Evolutionary conservation across 2,888 invertebrate genomes (phyloP).

Genomic region (Brachyptera putata): DNA sequence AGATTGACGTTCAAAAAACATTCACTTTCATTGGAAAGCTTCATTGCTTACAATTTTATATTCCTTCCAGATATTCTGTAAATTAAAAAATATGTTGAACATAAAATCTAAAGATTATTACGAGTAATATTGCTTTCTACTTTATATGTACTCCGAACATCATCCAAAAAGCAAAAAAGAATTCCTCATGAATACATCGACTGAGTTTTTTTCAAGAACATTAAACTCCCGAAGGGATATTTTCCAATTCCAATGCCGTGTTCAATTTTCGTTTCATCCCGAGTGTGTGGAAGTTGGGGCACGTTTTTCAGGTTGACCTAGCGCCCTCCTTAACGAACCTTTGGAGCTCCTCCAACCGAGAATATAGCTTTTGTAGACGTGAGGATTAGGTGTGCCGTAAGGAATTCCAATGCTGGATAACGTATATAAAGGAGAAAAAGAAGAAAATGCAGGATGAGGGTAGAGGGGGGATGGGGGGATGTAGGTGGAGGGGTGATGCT

Average conservation of each 20-base stretch:
- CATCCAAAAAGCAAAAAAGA: background rate
- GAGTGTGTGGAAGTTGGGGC: constrained; percentile 23
- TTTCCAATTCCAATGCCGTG: constrained; percentile 15
- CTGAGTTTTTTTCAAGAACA: background rate
- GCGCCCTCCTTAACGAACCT: constrained; percentile 30
- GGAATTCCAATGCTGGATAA: constrained; percentile 26
- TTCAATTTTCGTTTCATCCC: constrained; percentile 14
- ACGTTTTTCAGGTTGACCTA: constrained; percentile 30
- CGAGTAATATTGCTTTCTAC: too few species aligned
- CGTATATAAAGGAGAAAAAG: background rate
- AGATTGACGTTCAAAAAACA: too few species aligned
- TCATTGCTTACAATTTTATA: too few species aligned
- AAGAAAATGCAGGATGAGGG: background rate
- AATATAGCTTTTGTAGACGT: constrained; percentile 20
- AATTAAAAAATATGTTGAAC: too few species aligned
- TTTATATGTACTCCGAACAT: too few species aligned
- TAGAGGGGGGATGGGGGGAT: background rate
- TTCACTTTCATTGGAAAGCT: too few species aligned
- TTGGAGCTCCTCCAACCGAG: constrained; percentile 26
- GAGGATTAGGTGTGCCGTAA: constrained; percentile 29
- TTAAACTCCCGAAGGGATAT: too few species aligned
- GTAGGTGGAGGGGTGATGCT: constrained; percentile 8
- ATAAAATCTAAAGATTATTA: too few species aligned
- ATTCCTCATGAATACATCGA: constrained; percentile 14
- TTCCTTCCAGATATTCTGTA: too few species aligned